A percentile compares a stretch with the other conserved stretches of the same genome.
phyloP scores from a whole-genome alignment of 2,888 invertebrate genomes.

The Cancer borealis region DNA sequence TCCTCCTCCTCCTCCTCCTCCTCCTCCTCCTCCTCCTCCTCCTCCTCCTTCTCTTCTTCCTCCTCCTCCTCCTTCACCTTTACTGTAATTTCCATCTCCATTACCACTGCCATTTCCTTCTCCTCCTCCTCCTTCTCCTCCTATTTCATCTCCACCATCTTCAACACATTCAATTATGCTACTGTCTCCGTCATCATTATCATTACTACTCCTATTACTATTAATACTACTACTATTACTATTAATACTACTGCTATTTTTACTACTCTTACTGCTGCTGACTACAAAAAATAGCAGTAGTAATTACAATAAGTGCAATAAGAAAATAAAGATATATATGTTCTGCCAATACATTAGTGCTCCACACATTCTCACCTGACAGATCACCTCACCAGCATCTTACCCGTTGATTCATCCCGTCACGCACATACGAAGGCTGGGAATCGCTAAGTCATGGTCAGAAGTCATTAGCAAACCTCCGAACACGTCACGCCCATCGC shows the following conservation, averaged over 20 bases:
- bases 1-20: neutral
- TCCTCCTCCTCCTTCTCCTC: neutral
- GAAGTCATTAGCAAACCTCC: no score
- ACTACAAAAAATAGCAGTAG: neutral
- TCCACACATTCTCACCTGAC: no score
- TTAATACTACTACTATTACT: no score
- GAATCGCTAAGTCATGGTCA: no score
- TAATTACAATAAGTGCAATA: no score
- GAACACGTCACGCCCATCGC: no score
- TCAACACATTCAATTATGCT: neutral
- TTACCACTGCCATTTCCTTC: neutral
- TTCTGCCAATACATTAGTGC: no score
- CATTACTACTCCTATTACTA: neutral
- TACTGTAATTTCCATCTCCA: neutral
- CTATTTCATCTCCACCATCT: neutral
- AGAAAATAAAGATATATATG: no score
- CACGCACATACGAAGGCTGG: no score
- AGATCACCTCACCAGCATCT: no score
- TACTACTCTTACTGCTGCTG: neutral
- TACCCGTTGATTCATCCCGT: no score
- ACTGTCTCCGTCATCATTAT: no score
- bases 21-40: neutral
- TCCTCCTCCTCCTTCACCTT: neutral
- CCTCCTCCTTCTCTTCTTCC: neutral
- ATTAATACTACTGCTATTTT: neutral